A percentile compares a stretch with the other conserved stretches of the same genome.
phyloP scores from a whole-genome alignment of 2,888 invertebrate species.

The Troides oblongomaculatus region DNA sequence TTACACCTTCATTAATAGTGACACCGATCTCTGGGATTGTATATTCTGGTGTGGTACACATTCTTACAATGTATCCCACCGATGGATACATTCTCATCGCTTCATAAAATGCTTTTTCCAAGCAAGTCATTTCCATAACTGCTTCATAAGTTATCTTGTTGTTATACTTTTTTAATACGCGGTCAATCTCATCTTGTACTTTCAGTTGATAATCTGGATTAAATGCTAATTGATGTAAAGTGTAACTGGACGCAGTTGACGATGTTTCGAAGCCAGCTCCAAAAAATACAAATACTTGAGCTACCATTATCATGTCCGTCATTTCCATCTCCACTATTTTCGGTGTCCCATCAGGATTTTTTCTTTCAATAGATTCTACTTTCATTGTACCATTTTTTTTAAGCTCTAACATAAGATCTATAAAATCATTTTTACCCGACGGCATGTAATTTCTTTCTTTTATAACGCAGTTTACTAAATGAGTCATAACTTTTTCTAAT shows the following conservation, averaged over 20 bases:
- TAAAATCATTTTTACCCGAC: conserved; percentile 65
- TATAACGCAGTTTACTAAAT: conserved; percentile 54
- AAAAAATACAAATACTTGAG: conserved; percentile 71
- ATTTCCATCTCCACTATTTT: conserved; percentile 57
- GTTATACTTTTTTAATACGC: conserved; percentile 54
- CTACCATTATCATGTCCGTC: conserved; percentile 57
- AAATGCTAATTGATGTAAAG: conserved; percentile 70
- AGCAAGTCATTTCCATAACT: conserved; percentile 63
- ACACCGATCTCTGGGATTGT: conserved; percentile 62
- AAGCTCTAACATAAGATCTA: conserved; percentile 64
- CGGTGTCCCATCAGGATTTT: conserved; percentile 54
- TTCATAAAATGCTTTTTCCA: conserved; percentile 67
- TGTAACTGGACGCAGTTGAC: conserved; percentile 70
- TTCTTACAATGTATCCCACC: conserved; percentile 60
- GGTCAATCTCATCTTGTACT: conserved; percentile 66
- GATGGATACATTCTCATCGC: conserved; percentile 69
- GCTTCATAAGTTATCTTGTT: conserved; percentile 64
- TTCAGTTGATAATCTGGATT: conserved; percentile 67
- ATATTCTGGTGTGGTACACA: conserved; percentile 60
- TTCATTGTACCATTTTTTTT: conserved; percentile 60
- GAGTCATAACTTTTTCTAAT: conserved; percentile 51
- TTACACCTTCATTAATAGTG: conserved; percentile 59
- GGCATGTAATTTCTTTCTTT: conserved; percentile 57
- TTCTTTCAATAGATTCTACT: conserved; percentile 61
- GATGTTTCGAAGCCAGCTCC: conserved; percentile 78